A percentile compares a stretch with the other conserved stretches of the same genome.
Evolutionary conservation across 2,113 vertebrate species (phyloP).

Genomic region (Lagopus leucura): DNA sequence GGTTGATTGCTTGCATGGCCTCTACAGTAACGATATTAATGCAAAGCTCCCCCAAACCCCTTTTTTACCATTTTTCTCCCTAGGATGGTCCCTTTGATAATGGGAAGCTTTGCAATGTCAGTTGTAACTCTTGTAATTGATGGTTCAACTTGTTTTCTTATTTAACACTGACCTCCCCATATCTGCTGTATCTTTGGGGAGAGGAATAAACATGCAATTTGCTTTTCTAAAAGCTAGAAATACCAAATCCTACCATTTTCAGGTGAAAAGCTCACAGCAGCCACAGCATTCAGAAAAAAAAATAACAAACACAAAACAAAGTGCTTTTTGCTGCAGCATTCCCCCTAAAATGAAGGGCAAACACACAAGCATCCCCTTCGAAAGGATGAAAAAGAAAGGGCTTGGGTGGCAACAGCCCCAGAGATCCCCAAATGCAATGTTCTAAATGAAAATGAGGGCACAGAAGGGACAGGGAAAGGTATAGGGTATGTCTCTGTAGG

Average conservation of each 20-base stretch:
- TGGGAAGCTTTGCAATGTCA: background rate
- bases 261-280: background rate
- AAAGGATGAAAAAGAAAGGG: background rate
- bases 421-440: background rate
- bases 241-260: background rate
- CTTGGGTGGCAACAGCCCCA: background rate
- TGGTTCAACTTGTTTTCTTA: background rate
- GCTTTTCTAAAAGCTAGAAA: background rate
- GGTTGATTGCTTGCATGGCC: background rate
- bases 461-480: background rate
- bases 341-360: background rate
- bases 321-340: background rate
- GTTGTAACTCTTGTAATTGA: background rate
- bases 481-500: background rate
- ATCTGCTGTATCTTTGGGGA: background rate
- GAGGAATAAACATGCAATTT: background rate
- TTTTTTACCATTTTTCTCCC: background rate
- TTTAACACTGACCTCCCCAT: background rate
- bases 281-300: fast-evolving
- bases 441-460: background rate
- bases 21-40: background rate
- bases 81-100: background rate
- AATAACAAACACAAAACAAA: background rate
- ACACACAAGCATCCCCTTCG: fast-evolving
- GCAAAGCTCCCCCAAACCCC: background rate